phyloP scores from a whole-genome alignment of 1,140 invertebrate species.

The Atta colombica region DNA sequence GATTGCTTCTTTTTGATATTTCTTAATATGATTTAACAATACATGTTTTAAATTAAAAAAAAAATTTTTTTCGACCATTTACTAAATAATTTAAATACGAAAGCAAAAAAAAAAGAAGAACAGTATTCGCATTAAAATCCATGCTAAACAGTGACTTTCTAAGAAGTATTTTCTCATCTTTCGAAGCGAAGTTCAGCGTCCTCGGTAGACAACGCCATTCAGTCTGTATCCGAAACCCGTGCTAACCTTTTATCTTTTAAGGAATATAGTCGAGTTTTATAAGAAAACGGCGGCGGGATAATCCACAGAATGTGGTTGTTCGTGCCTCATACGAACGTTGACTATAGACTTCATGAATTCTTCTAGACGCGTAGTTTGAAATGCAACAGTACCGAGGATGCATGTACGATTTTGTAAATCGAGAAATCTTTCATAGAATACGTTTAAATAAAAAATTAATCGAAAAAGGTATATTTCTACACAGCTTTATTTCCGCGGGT shows the following conservation, averaged over 20 bases:
- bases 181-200: conserved; percentile 25
- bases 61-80: neutral
- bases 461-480: conserved; percentile 22
- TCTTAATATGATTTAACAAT: too few relatives aligned
- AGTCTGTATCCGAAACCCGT: conserved; percentile 42
- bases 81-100: conserved; percentile 9
- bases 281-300: conserved; percentile 51
- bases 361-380: conserved; percentile 12
- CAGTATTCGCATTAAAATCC: neutral
- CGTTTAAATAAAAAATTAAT: conserved; percentile 13
- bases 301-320: conserved; percentile 39
- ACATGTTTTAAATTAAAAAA: conserved; percentile 1
- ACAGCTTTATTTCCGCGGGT: conserved; percentile 24
- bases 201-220: conserved; percentile 29
- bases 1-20: too few relatives aligned
- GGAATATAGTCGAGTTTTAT: conserved; percentile 54
- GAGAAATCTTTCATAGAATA: conserved; percentile 17
- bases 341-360: conserved; percentile 45
- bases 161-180: conserved; percentile 26
- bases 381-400: neutral
- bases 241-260: conserved; percentile 55
- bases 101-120: neutral
- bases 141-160: neutral
- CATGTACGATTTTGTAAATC: conserved; percentile 16
- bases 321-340: conserved; percentile 16